Evolutionary conservation across 2,888 invertebrate genomes (phyloP).

Genomic region (Baccha elongata): DNA sequence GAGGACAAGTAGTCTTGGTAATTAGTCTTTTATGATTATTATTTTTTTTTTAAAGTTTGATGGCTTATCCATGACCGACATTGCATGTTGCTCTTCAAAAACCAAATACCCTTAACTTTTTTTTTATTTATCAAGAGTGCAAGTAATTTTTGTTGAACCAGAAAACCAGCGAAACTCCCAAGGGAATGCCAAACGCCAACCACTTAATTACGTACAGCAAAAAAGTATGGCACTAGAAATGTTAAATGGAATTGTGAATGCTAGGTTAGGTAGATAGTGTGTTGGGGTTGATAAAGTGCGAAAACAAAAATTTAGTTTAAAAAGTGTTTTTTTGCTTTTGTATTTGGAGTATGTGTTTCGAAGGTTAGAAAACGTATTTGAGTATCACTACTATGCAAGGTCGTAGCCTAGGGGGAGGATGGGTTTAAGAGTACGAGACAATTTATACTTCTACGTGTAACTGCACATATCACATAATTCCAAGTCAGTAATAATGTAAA

Average conservation of each 20-base stretch:
- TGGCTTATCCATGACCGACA: conserved; percentile 34
- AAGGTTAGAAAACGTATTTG: too few species aligned
- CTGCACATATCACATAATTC: too few species aligned
- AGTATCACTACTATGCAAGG: too few species aligned
- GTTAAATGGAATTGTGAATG: not conserved
- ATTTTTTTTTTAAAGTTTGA: too few species aligned
- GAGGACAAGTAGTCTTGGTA: conserved; percentile 46
- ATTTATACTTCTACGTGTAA: too few species aligned
- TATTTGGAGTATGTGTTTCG: too few species aligned
- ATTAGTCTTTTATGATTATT: conserved; percentile 63
- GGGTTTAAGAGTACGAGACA: too few species aligned
- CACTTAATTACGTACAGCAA: conserved; percentile 21
- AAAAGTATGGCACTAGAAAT: conserved; percentile 6
- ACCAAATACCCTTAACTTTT: conserved; percentile 9
- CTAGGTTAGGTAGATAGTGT: not conserved
- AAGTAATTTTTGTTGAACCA: not conserved
- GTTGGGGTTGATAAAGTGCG: not conserved
- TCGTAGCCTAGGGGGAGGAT: too few species aligned
- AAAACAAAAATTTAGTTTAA: conserved; percentile 2
- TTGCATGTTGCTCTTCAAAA: conserved; percentile 15
- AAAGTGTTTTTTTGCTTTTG: not conserved
- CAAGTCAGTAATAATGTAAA: too few species aligned
- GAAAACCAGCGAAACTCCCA: not conserved
- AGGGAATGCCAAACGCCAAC: conserved; percentile 22
- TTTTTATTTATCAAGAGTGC: conserved; percentile 7